phyloP scores from a whole-genome alignment of 2,888 invertebrate species.

The Xanthia icteritia region DNA sequence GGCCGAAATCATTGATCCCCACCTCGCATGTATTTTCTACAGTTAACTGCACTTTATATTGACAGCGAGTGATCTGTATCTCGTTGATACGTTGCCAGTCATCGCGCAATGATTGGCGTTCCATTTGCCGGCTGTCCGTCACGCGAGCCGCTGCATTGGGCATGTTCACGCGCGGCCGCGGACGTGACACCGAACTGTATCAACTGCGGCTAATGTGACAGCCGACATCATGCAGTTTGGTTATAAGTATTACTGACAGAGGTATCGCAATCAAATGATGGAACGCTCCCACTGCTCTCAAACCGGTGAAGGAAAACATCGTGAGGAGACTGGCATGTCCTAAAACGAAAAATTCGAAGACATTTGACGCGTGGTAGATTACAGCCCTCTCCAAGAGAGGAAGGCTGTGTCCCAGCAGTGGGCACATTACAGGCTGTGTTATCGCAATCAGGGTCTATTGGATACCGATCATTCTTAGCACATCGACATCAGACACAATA shows the following conservation, averaged over 20 bases:
- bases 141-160: background rate
- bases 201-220: background rate
- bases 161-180: background rate
- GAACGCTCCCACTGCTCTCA: too few relatives aligned
- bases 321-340: too few relatives aligned
- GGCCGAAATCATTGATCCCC: too few relatives aligned
- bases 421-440: too few relatives aligned
- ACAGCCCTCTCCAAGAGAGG: too few relatives aligned
- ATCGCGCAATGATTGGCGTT: conserved; percentile 15
- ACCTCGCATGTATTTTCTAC: background rate
- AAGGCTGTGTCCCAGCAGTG: too few relatives aligned
- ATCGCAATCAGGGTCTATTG: too few relatives aligned
- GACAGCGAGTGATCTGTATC: conserved; percentile 5
- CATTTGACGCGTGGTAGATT: too few relatives aligned
- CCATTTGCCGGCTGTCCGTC: conserved; percentile 11
- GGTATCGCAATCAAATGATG: background rate
- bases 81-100: conserved; percentile 1
- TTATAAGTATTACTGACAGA: background rate
- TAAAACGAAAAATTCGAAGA: too few relatives aligned
- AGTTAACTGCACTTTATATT: background rate
- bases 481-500: too few relatives aligned
- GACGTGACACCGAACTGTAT: background rate
- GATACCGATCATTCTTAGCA: too few relatives aligned
- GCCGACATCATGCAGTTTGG: background rate
- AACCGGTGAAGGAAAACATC: too few relatives aligned